These are phyloP conservation scores for Nomia melanderi DNA, from an alignment of 1,140 invertebrate species.

Conservation along the genomic window DNA sequence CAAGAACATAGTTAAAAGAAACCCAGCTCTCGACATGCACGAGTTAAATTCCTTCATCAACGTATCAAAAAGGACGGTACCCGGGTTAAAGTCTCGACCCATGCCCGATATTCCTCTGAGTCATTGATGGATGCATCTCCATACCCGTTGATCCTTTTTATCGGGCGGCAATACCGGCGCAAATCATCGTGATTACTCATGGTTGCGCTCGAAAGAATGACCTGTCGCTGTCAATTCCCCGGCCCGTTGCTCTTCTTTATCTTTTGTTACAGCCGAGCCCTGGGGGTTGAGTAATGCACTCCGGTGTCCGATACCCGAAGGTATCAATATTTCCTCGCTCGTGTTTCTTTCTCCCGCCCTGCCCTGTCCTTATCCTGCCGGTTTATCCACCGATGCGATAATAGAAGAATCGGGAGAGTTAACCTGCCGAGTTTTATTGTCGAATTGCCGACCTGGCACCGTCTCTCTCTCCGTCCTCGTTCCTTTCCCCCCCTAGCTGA, in stretches of 20 bases:
- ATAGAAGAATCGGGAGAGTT: not conserved
- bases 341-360: not conserved
- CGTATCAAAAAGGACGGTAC: not conserved
- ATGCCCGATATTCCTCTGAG: not conserved
- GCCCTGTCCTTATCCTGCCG: constrained; percentile 4
- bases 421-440: not conserved
- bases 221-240: constrained; percentile 39
- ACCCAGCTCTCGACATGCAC: no score
- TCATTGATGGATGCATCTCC: constrained; percentile 36
- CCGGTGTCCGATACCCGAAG: constrained; percentile 4
- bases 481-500: not conserved
- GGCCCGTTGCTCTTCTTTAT: constrained; percentile 37
- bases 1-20: no score
- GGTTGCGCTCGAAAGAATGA: constrained; percentile 22
- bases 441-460: not conserved
- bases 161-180: constrained; percentile 22
- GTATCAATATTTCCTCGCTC: constrained; percentile 20
- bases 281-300: constrained; percentile 13
- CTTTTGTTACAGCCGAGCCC: not conserved
- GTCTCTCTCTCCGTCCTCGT: not conserved
- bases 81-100: not conserved
- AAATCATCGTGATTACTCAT: constrained; percentile 37
- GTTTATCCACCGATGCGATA: not conserved
- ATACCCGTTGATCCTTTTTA: constrained; percentile 28
- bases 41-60: no score